Base-by-base conservation (phyloP, 1,140 invertebrate genomes). In the Hydropsyche tenuis region DNA sequence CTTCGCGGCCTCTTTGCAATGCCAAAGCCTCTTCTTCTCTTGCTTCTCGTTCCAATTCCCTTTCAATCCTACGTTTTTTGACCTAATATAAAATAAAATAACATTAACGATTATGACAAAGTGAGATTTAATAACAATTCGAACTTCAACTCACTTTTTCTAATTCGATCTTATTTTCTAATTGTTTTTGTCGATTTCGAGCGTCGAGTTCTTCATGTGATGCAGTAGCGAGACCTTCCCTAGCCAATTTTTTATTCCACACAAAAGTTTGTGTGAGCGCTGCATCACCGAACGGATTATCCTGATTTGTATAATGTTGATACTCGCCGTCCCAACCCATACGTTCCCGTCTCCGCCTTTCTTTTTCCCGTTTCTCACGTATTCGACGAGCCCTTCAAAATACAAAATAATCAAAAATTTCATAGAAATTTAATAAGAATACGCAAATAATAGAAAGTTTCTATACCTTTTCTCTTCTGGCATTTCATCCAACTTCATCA, bases 231-330 rank as follows among this genome's bases (percentile, higher is more conserved):
- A 97, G 86, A 6, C 97, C 98, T 82, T 99, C 96, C 79, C 97
- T 96, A 76, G 96, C 92, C 37, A 99, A 85, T 83, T 99, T 99
- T 82, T 99, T 99, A 0, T 88, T 88, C 98, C 98, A 99, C 3
- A 98, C 93, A 86, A 99, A 99, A 0, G 95, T 96, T 18, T 86
- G 79, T 12, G 84, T 85, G 6, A 99, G 87, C 82, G 96, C 95
- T 11, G 93, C 94, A 88, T 99, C 98, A 1, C 98, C 97, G 86
- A 99, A 99, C 0, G 98, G 98, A 87, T 99, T 99, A 82, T 99
- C 97, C 22, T 92, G 92, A 84, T 99, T 98, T 11, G 97, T 99
- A 80, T 99, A 99, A 78, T 96, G 95, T 20, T 95, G 86, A 81
- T 97, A 96, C 82, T 98, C 96, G 78, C 94, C 94, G 84, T 97